phyloP scores from a whole-genome alignment of 1,140 invertebrate species.

The Gonioctena quinquepunctata region DNA sequence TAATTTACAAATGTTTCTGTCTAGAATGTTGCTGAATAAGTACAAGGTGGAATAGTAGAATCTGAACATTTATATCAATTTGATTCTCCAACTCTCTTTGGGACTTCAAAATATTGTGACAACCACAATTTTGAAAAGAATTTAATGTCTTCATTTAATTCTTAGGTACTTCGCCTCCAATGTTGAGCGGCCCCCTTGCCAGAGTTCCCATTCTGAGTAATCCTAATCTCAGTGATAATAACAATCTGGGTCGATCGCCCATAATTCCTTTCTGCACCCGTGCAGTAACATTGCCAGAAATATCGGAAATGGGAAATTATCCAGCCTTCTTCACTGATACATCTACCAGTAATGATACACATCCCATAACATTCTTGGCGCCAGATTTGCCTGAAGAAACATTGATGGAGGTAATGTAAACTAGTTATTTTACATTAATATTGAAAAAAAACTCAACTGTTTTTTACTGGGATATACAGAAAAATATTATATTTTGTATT shows the following conservation, averaged over 20 bases:
- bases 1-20: no score
- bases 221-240: slow-evolving; percentile 60
- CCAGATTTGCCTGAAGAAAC: slow-evolving; percentile 95
- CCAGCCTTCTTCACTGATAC: slow-evolving; percentile 63
- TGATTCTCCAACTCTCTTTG: no score
- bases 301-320: slow-evolving; percentile 68
- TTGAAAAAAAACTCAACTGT: no score
- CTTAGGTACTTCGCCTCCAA: slow-evolving; percentile 72
- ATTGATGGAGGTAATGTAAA: slow-evolving; percentile 75
- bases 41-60: no score
- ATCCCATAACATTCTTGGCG: slow-evolving; percentile 78
- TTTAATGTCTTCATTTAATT: no score
- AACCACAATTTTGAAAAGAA: no score
- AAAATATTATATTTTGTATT: no score
- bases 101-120: no score
- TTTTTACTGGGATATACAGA: no score
- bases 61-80: no score
- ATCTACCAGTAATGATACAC: slow-evolving; percentile 55
- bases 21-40: no score
- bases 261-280: slow-evolving; percentile 70
- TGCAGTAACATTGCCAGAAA: slow-evolving; percentile 77
- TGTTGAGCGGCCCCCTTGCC: slow-evolving; percentile 65
- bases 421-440: neutral
- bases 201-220: slow-evolving; percentile 63
- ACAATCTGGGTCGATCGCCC: slow-evolving; percentile 59